Evolutionary conservation across 2,113 vertebrate species (phyloP).

Genomic region (Malurus alboscapulatus): DNA sequence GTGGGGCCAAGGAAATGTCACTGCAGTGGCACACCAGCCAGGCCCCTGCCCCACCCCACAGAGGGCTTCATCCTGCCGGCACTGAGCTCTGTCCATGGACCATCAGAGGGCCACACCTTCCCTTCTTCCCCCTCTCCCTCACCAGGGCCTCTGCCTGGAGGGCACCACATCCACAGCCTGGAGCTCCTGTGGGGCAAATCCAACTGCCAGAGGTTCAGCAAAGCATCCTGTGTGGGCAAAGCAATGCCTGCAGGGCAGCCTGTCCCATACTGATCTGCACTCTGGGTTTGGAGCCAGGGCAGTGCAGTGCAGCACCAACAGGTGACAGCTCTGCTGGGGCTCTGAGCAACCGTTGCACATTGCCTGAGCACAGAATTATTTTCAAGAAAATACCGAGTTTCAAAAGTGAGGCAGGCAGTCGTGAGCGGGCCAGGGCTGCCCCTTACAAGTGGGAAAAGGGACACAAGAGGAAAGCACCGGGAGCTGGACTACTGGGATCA

Average conservation of each 20-base stretch:
- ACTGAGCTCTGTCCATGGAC: not conserved
- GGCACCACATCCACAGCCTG: not conserved
- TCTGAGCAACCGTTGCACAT: not conserved
- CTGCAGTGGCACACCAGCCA: not conserved
- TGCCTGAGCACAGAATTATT: not conserved
- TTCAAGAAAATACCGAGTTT: not conserved
- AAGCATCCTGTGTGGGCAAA: not conserved
- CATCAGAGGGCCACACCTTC: not conserved
- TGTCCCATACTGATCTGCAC: not conserved
- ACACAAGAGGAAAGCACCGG: not conserved
- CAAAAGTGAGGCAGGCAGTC: not conserved
- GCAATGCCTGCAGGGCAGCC: fast-evolving
- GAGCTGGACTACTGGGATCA: not conserved
- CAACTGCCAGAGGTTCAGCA: not conserved
- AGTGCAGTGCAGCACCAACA: not conserved
- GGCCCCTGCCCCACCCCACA: not conserved
- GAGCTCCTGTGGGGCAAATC: not conserved
- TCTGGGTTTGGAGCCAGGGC: fast-evolving
- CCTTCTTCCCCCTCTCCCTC: not conserved
- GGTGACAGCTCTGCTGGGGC: not conserved
- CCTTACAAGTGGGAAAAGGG: not conserved
- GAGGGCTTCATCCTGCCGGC: not conserved
- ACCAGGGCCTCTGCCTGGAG: not conserved
- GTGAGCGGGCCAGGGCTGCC: not conserved
- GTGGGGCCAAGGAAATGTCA: not conserved